Percentiles rank a stretch among this genome's conserved stretches.
These are phyloP conservation scores for Acarapis woodi DNA, from an alignment of 1,140 invertebrate species.

Conservation along the genomic window DNA sequence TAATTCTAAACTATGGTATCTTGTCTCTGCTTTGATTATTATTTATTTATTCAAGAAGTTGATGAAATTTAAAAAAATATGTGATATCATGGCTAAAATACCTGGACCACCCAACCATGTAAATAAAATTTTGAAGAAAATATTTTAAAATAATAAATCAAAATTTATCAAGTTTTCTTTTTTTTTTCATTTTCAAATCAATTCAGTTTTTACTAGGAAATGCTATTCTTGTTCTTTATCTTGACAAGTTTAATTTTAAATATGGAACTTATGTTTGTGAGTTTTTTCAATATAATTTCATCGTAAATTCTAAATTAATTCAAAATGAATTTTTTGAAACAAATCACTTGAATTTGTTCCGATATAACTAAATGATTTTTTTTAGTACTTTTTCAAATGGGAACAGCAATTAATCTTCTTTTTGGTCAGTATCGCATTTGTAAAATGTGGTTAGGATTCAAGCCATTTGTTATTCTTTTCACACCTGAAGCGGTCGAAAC, in stretches of 20 bases:
- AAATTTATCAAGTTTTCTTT: too few species aligned
- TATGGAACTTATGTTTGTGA: constrained; percentile 11
- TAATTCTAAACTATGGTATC: too few species aligned
- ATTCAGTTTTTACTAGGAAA: constrained; percentile 3
- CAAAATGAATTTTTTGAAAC: neutral
- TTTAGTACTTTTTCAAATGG: constrained; percentile 12
- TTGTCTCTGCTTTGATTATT: too few species aligned
- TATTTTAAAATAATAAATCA: too few species aligned
- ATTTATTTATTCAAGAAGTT: too few species aligned
- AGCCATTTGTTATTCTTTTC: constrained; percentile 12
- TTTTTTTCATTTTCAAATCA: too few species aligned
- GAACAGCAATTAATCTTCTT: constrained; percentile 14
- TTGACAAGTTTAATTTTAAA: constrained; percentile 5
- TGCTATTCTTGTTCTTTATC: constrained; percentile 7
- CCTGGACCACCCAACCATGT: constrained; percentile 6
- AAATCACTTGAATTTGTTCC: neutral
- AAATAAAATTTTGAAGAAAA: too few species aligned
- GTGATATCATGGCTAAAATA: neutral
- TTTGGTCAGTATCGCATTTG: constrained; percentile 15
- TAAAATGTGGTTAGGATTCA: constrained; percentile 12
- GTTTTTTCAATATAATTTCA: neutral
- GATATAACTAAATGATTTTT: neutral
- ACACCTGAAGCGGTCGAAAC: constrained; percentile 13
- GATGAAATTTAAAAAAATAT: neutral
- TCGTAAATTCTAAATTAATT: neutral